Percentiles rank a stretch among this genome's conserved stretches.
Evolutionary conservation across 2,797 vertebrate species (phyloP).

Genomic region (Typhlichthys eigenmanni): DNA sequence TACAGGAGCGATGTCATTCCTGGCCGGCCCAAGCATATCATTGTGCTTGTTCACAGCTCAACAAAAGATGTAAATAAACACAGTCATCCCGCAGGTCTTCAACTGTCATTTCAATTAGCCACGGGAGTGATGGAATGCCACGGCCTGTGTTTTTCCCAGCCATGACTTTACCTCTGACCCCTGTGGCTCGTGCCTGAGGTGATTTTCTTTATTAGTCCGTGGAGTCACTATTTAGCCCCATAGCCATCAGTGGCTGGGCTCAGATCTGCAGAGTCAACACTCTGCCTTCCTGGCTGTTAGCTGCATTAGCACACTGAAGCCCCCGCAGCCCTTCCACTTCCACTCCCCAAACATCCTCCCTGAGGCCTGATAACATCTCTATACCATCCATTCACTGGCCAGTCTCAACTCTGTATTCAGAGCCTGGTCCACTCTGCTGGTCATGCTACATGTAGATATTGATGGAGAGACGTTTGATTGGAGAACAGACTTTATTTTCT

Average conservation of each 20-base stretch:
- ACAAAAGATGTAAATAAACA: conserved; percentile 92
- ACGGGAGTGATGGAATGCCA: conserved; percentile 63
- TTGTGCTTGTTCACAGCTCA: conserved; percentile 82
- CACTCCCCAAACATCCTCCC: conserved; percentile 75
- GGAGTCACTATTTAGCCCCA: conserved; percentile 72
- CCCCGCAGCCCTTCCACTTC: conserved; percentile 67
- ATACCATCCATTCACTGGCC: conserved; percentile 62
- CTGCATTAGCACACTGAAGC: conserved; percentile 81
- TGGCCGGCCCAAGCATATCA: conserved; percentile 79
- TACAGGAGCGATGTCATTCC: conserved; percentile 80
- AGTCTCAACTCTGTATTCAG: conserved; percentile 42
- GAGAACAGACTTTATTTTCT: neutral
- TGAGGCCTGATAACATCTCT: conserved; percentile 73
- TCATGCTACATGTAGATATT: conserved; percentile 2
- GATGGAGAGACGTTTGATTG: conserved; percentile 49
- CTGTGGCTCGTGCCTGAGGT: conserved; percentile 73
- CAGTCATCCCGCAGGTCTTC: conserved; percentile 74
- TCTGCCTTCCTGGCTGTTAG: conserved; percentile 87
- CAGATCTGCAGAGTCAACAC: conserved; percentile 83
- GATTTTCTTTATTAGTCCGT: conserved; percentile 74
- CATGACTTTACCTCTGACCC: conserved; percentile 76
- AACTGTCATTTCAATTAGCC: conserved; percentile 89
- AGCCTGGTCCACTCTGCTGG: conserved; percentile 19
- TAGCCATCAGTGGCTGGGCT: conserved; percentile 66
- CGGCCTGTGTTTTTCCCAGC: conserved; percentile 67